phyloP scores from a whole-genome alignment of 2,888 invertebrate species.

The Temnothorax unifasciatus region DNA sequence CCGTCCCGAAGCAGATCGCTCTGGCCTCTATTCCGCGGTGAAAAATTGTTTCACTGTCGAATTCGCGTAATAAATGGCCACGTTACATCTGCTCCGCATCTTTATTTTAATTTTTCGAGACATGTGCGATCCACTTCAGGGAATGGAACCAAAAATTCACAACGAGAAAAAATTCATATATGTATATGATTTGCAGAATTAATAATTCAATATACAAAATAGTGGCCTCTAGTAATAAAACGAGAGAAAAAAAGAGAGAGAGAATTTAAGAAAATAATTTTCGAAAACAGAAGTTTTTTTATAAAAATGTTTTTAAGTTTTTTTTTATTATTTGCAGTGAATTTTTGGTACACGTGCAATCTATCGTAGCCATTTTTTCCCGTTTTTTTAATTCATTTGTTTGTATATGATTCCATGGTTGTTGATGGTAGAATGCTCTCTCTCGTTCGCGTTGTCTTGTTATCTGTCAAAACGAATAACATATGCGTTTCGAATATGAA shows the following conservation, averaged over 20 bases:
- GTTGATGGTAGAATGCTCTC: slow-evolving; percentile 33
- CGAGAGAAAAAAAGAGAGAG: not conserved
- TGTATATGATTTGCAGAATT: slow-evolving; percentile 1
- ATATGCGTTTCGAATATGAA: not conserved
- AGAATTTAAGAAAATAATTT: not conserved
- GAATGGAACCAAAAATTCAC: slow-evolving; percentile 23
- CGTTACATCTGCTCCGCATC: slow-evolving; percentile 20
- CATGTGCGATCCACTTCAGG: slow-evolving; percentile 46
- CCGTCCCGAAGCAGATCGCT: slow-evolving; percentile 44
- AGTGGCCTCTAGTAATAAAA: not conserved
- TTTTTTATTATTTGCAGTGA: not conserved
- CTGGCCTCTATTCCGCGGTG: slow-evolving; percentile 1
- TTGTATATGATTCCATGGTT: slow-evolving; percentile 20
- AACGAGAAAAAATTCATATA: not conserved
- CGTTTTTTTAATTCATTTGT: slow-evolving; percentile 14
- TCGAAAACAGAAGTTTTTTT: not conserved
- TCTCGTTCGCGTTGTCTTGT: slow-evolving; percentile 23
- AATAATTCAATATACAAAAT: not conserved
- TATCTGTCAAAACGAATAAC: slow-evolving; percentile 49
- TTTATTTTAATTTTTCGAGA: slow-evolving; percentile 23
- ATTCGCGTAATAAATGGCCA: slow-evolving; percentile 40
- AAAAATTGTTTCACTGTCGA: slow-evolving; percentile 36
- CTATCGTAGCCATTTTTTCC: not conserved
- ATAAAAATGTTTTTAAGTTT: not conserved
- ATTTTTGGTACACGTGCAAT: slow-evolving; percentile 26